Evolutionary conservation across 2,888 invertebrate genomes (phyloP).

Genomic region (Zygaena filipendulae): DNA sequence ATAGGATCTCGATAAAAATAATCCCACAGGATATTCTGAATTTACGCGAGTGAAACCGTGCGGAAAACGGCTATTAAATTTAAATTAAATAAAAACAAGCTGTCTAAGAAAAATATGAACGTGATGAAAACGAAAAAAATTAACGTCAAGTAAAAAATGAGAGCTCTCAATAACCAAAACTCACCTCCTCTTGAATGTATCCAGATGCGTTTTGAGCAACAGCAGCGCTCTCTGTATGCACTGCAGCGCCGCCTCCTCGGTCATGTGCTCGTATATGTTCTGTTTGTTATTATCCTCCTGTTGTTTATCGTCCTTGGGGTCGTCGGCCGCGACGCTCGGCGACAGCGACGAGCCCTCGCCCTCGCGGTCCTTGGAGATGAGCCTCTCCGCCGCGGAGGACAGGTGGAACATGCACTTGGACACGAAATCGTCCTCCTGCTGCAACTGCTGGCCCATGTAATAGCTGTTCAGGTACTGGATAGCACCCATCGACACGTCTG

Average conservation of each 20-base stretch:
- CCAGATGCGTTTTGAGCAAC: constrained; percentile 90
- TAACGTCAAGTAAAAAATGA: neutral
- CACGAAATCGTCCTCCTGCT: constrained; percentile 93
- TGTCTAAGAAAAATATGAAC: no score
- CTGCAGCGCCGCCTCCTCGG: constrained; percentile 84
- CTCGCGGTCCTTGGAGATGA: constrained; percentile 52
- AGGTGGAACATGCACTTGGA: constrained; percentile 93
- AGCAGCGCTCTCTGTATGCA: constrained; percentile 91
- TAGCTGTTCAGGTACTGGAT: constrained; percentile 94
- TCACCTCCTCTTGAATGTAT: constrained; percentile 86
- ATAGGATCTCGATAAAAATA: no score
- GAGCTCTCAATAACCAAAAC: constrained; percentile 2
- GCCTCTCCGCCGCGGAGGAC: constrained; percentile 82
- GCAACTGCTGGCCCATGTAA: constrained; percentile 92
- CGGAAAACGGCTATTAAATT: no score
- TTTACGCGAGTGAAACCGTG: no score
- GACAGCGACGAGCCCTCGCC: constrained; percentile 25
- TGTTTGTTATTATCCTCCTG: constrained; percentile 42
- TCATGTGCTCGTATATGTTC: constrained; percentile 60
- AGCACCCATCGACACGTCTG: constrained; percentile 92
- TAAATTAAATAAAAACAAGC: no score
- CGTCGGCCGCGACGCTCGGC: constrained; percentile 22
- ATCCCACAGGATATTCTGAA: no score
- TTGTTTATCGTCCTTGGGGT: constrained; percentile 36
- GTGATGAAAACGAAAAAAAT: neutral